phyloP scores from a whole-genome alignment of 2,113 vertebrate genomes.

The Turdus rufiventris region DNA sequence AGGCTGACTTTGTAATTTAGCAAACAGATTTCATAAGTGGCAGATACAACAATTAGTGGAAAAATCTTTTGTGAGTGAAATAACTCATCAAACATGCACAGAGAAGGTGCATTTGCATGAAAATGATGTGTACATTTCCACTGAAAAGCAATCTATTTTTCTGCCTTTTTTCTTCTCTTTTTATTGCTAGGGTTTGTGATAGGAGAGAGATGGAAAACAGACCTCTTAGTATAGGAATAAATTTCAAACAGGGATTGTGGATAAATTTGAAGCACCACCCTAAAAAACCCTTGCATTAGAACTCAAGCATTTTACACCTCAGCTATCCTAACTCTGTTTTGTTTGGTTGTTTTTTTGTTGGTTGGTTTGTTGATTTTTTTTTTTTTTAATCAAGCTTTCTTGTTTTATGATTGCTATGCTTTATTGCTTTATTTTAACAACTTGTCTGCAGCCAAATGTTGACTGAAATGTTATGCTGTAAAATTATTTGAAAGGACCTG shows the following conservation, averaged over 20 bases:
- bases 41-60: constrained; percentile 64
- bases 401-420: constrained; percentile 26
- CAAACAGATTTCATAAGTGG: constrained; percentile 67
- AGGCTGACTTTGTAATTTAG: constrained; percentile 69
- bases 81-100: constrained; percentile 36
- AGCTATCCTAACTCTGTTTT: neutral
- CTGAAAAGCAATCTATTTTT: constrained; percentile 10
- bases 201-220: neutral
- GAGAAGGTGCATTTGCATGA: constrained; percentile 41
- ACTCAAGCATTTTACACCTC: neutral
- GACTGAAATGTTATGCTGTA: neutral
- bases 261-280: neutral
- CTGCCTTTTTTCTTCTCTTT: neutral
- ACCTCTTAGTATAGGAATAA: neutral
- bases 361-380: too few relatives aligned
- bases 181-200: neutral
- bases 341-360: neutral
- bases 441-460: neutral
- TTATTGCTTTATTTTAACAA: constrained; percentile 45
- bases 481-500: neutral
- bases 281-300: neutral
- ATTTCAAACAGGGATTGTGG: neutral
- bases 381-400: neutral
- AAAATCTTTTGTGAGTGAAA: constrained; percentile 64
- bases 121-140: constrained; percentile 17